A percentile compares a stretch with the other conserved stretches of the same genome.
Conservation (phyloP, 1,140 invertebrate genomes). For the Drosophila jambulina region DNA sequence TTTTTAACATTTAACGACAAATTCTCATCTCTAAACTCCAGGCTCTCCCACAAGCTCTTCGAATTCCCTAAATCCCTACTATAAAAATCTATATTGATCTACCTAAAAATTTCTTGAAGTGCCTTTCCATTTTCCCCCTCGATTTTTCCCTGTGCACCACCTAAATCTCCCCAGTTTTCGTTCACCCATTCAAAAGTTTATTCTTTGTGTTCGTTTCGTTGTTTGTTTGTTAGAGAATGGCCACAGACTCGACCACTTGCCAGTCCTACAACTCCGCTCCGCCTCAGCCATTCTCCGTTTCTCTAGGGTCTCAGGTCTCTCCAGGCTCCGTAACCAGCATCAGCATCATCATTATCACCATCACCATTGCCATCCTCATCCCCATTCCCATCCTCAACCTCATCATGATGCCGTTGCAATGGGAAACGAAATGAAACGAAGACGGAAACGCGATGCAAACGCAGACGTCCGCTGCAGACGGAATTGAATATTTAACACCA, state of each 20-base stretch:
- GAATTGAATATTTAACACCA: slow-evolving; percentile 65
- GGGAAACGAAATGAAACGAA: slow-evolving; percentile 53
- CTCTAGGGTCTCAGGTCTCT: slow-evolving; percentile 15
- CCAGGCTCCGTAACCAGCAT: slow-evolving; percentile 7
- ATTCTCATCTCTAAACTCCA: background rate
- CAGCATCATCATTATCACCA: slow-evolving; percentile 17
- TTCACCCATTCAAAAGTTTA: slow-evolving; percentile 41
- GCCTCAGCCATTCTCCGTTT: slow-evolving; percentile 5
- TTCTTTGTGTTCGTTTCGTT: slow-evolving; percentile 42
- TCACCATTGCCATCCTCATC: slow-evolving; percentile 17
- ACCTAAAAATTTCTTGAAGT: background rate
- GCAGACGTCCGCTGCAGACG: slow-evolving; percentile 63
- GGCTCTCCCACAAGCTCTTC: too few relatives aligned
- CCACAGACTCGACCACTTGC: slow-evolving; percentile 48
- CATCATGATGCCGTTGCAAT: slow-evolving; percentile 39
- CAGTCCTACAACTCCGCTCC: slow-evolving; percentile 27
- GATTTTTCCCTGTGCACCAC: background rate
- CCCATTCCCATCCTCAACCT: slow-evolving; percentile 1
- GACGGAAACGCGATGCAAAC: slow-evolving; percentile 59
- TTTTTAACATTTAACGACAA: background rate
- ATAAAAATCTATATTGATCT: background rate
- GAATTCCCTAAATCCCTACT: background rate
- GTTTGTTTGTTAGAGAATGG: slow-evolving; percentile 44
- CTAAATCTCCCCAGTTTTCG: slow-evolving; percentile 15
- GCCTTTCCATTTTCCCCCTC: background rate